phyloP scores from a whole-genome alignment of 1,140 invertebrate species.

The Subanguina moxae region DNA sequence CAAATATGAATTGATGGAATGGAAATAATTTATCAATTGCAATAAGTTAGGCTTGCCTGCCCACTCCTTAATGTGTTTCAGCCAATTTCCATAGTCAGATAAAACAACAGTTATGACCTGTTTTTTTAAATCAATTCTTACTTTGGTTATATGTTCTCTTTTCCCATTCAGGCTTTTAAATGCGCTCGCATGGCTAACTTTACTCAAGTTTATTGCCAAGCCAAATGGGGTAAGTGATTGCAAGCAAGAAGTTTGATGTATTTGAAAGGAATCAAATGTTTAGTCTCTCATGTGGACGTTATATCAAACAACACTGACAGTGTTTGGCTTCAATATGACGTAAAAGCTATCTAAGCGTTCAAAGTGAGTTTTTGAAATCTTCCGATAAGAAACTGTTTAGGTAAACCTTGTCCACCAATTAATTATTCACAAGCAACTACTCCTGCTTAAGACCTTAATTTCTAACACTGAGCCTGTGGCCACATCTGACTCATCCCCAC shows the following conservation, averaged over 20 bases:
- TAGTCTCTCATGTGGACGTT: background rate
- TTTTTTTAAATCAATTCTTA: no score
- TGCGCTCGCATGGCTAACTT: background rate
- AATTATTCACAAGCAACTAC: no score
- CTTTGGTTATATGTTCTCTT: background rate
- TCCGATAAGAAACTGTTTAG: no score
- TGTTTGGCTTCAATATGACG: background rate
- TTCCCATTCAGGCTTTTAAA: background rate
- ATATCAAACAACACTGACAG: background rate
- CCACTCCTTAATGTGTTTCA: no score
- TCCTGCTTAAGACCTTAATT: no score
- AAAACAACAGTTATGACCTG: no score
- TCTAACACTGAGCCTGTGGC: background rate
- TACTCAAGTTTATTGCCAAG: background rate
- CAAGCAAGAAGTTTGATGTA: background rate
- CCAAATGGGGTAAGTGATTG: background rate
- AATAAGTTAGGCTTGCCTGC: no score
- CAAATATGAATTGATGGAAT: no score
- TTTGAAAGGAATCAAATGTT: background rate
- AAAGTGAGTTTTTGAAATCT: background rate
- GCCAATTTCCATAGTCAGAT: no score
- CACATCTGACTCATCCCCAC: background rate
- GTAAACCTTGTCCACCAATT: no score
- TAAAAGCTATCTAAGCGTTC: background rate
- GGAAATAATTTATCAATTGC: no score